Evolutionary conservation across 2,888 invertebrate species (phyloP).

Genomic region (Stenchaetothrips biformis): DNA sequence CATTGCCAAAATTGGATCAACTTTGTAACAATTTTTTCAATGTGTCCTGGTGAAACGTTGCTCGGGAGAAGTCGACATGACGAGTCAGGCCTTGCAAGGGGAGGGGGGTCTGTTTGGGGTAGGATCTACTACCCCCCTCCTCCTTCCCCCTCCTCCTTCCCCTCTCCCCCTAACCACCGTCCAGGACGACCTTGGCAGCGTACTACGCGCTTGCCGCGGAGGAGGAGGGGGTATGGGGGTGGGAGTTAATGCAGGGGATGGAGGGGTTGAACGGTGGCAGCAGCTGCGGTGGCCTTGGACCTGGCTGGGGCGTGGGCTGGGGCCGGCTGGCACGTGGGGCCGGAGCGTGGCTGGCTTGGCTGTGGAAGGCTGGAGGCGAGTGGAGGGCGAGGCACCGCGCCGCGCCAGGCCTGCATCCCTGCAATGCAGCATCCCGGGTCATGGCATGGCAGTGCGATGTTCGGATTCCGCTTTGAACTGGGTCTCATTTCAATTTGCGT

Average conservation of each 20-base stretch:
- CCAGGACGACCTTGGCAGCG: background rate
- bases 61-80: no score
- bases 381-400: background rate
- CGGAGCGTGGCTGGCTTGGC: background rate
- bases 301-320: background rate
- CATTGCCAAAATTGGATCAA: no score
- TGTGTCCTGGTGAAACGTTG: no score
- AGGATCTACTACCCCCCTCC: background rate
- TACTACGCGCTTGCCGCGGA: background rate
- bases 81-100: no score
- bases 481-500: no score
- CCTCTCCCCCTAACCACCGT: background rate
- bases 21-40: no score
- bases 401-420: no score
- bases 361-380: background rate
- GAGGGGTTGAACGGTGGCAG: background rate
- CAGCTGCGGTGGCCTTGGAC: slow-evolving; percentile 16
- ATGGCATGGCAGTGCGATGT: background rate
- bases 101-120: no score
- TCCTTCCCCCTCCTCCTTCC: background rate
- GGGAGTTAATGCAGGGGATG: background rate
- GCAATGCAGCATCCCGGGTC: no score
- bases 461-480: no score
- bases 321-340: background rate
- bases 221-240: background rate